Conservation (phyloP, 2,888 invertebrate genomes). For the Leucophora obtusa region DNA sequence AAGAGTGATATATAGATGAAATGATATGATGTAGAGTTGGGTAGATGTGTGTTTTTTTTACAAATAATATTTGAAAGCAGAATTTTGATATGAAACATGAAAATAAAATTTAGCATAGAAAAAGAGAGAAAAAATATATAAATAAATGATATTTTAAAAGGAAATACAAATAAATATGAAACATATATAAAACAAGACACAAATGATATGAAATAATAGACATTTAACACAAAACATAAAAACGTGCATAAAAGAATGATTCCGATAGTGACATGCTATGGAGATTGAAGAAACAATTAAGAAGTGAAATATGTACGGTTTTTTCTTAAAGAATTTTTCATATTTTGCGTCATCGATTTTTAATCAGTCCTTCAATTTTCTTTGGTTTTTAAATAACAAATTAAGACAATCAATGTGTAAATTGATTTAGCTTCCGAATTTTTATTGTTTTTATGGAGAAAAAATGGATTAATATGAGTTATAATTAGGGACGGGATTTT, state of each 20-base stretch:
- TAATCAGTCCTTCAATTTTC: too few relatives aligned
- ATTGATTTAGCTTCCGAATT: too few relatives aligned
- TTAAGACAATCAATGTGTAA: too few relatives aligned
- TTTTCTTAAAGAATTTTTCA: too few relatives aligned
- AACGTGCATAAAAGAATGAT: background rate
- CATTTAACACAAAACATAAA: background rate
- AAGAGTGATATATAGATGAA: background rate
- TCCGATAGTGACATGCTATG: background rate
- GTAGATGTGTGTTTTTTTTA: background rate
- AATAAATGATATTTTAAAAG: constrained; percentile 12
- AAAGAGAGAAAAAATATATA: constrained; percentile 27
- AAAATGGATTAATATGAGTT: too few relatives aligned
- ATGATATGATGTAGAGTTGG: background rate
- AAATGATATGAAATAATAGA: constrained; percentile 2
- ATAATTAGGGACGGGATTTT: too few relatives aligned
- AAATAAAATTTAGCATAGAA: background rate
- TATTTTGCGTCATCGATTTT: too few relatives aligned
- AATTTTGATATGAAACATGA: constrained; percentile 25
- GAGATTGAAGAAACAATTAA: background rate
- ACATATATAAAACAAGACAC: background rate
- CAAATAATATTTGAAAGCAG: constrained; percentile 24
- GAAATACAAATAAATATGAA: background rate
- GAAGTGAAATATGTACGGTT: too few relatives aligned
- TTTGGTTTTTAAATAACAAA: too few relatives aligned
- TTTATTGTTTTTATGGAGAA: too few relatives aligned